Base-by-base conservation (phyloP, 2,113 vertebrate genomes). In the Nematolebias whitei region DNA sequence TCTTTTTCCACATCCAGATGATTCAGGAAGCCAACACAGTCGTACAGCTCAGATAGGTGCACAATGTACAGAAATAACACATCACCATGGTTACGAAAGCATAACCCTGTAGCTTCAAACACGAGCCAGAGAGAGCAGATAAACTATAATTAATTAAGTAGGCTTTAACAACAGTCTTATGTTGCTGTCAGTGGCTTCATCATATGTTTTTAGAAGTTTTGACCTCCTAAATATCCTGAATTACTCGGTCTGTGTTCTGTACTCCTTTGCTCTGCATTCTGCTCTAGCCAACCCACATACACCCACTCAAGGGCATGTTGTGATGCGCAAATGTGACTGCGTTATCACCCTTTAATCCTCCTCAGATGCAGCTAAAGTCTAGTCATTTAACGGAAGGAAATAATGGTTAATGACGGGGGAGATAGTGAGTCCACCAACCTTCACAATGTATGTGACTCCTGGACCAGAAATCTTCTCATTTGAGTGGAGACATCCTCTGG, bases 381-480 rank as follows among this genome's bases (percentile, higher is more conserved):
- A 68, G 41, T 78, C 78, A 85, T 64, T 82, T 52, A 76, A 65
- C 54, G 72, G 87, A 89, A 93, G 88, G 71, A 86, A n/a, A 88
- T 74, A 90, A 82, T 57, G 50, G 45, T 39, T 10, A 10, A 35
- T 35, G 32, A 35, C 47, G 44, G n/a, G 10, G 26, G 22, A n/a
- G 51, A 67, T 0, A 45, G 29, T 58, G 13, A 74, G 35, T 61
- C 44, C 82, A 95, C 96, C 89, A 94, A 99, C 97, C 96, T 99
- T 98, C 76, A 98, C 97, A 54, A 96, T 86, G 75, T 98, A 99
- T 82, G 95, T 98, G 92, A 98, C 96, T 87, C 98, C 98, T 29
- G 96, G 94, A 87, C 98, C 98, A 78, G 95, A 93, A 90, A 98
- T 97, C 93, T 99, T 98, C 80, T 99, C 98, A 43, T 86, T 96